Conservation (phyloP, 2,113 vertebrate genomes). For the Dicrurus megarhynchus region DNA sequence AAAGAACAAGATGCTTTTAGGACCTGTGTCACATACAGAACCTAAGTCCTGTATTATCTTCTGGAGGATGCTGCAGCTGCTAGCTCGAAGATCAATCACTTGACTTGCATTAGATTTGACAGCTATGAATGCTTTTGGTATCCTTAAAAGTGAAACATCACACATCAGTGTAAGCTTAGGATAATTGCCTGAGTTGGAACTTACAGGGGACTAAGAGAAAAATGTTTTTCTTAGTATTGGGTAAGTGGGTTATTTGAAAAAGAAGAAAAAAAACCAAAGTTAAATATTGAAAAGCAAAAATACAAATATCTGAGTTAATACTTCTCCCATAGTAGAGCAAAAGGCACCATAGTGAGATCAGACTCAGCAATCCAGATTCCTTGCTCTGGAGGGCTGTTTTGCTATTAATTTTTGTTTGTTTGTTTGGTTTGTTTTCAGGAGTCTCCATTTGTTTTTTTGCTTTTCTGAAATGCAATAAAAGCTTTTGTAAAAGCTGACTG, state of each 20-base stretch:
- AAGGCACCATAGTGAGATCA: not conserved
- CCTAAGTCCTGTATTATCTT: not conserved
- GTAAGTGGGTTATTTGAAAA: not conserved
- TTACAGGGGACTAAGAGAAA: not conserved
- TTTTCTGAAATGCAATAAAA: not conserved
- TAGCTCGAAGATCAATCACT: not conserved
- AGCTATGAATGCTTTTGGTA: not conserved
- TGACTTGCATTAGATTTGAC: slow-evolving; percentile 9
- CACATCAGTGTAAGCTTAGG: not conserved
- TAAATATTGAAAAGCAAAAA: not conserved
- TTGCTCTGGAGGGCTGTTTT: not conserved
- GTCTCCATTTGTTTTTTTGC: not conserved
- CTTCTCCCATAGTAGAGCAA: not conserved
- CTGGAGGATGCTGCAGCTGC: not conserved
- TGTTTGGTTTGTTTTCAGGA: not conserved
- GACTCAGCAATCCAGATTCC: not conserved
- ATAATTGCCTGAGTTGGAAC: not conserved
- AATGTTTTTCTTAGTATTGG: not conserved
- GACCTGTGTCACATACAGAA: not conserved
- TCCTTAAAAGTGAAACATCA: not conserved
- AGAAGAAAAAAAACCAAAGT: not conserved
- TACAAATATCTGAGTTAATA: not conserved
- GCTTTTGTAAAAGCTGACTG: not conserved
- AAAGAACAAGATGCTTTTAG: not conserved
- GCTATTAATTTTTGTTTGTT: not conserved